Conservation (phyloP, 2,113 vertebrate species). For the Aptenodytes patagonicus region DNA sequence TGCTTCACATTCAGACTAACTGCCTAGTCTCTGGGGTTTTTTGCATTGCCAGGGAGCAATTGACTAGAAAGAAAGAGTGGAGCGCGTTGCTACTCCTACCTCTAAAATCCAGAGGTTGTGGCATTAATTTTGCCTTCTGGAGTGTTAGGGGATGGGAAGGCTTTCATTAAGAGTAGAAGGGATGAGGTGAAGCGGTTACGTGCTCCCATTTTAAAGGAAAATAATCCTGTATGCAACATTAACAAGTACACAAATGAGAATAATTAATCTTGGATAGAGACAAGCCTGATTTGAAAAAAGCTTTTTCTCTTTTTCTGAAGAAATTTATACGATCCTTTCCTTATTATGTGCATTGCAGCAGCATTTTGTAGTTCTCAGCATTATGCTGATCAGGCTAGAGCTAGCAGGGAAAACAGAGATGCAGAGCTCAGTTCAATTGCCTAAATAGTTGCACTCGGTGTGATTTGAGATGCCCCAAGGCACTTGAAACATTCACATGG, state of each 20-base stretch:
- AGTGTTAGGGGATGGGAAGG: background rate
- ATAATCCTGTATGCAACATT: background rate
- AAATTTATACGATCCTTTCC: background rate
- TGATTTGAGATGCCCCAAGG: background rate
- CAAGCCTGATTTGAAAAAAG: background rate
- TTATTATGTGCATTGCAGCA: background rate
- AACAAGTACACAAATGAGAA: background rate
- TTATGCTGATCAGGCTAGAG: background rate
- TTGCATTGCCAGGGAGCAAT: background rate
- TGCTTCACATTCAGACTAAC: background rate
- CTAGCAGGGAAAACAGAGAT: background rate
- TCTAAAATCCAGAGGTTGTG: background rate
- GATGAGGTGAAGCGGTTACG: background rate
- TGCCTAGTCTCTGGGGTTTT: fast-evolving
- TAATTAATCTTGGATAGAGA: background rate
- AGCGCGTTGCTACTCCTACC: background rate
- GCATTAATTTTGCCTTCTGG: background rate
- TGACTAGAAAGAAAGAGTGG: background rate
- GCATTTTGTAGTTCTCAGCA: background rate
- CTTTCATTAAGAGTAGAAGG: background rate
- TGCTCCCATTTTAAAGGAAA: background rate
- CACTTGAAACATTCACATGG: background rate
- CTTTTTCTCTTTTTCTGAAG: background rate
- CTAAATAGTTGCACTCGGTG: background rate
- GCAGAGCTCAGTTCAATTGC: background rate